phyloP scores from a whole-genome alignment of 2,113 vertebrate genomes.

The Mus pahari region DNA sequence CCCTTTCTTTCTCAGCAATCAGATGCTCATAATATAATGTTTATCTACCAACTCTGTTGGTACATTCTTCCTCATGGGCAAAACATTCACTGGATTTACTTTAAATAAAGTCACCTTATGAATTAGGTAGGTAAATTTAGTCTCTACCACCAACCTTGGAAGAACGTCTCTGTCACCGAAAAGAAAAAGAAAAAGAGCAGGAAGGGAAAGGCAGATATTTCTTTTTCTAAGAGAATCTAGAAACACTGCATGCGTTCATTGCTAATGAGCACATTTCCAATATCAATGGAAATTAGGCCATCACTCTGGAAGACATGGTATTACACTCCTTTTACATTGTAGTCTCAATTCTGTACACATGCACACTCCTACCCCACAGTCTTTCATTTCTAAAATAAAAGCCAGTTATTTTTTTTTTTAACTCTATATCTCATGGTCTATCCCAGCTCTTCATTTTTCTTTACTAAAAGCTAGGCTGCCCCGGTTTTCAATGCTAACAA shows the following conservation, averaged over 20 bases:
- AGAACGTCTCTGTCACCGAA: slow-evolving; percentile 4
- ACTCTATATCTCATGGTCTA: background rate
- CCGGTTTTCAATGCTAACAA: slow-evolving; percentile 52
- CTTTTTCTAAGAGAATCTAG: background rate
- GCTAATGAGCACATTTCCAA: background rate
- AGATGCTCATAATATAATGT: background rate
- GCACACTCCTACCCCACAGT: background rate
- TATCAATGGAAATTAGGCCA: slow-evolving; percentile 1
- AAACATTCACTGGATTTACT: background rate
- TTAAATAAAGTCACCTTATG: slow-evolving; percentile 57
- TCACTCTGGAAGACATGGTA: background rate
- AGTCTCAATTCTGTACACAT: background rate
- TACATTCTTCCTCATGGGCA: background rate
- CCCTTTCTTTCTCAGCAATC: background rate
- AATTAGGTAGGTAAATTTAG: background rate
- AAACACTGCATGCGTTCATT: background rate
- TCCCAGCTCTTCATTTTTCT: slow-evolving; percentile 41
- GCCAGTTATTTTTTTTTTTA: background rate
- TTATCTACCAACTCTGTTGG: background rate
- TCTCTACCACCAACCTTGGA: slow-evolving; percentile 5
- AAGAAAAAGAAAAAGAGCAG: background rate
- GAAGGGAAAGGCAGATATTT: background rate
- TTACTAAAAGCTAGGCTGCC: slow-evolving; percentile 42
- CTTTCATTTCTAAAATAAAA: slow-evolving; percentile 59
- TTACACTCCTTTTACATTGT: background rate